Evolutionary conservation across 2,888 invertebrate genomes (phyloP).

Genomic region (Dryobotodes eremita): DNA sequence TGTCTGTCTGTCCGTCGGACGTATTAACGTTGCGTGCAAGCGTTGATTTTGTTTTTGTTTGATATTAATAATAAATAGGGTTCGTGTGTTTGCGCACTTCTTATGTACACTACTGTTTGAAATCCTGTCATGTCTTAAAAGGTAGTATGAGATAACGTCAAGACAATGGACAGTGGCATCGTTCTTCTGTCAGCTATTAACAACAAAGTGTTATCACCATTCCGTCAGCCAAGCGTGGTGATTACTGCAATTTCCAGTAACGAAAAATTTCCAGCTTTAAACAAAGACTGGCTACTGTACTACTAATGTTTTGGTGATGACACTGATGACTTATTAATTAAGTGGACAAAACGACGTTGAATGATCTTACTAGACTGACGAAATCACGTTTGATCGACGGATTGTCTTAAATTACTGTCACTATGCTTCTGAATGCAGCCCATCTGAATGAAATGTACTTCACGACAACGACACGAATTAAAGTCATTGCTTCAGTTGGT

Average conservation of each 20-base stretch:
- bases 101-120: slow-evolving; percentile 31
- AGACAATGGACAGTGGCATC: not conserved
- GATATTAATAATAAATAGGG: slow-evolving; percentile 61
- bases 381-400: not conserved
- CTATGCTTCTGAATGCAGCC: not conserved
- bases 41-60: slow-evolving; percentile 67
- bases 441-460: not conserved
- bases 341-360: not conserved
- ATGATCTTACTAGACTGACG: not conserved
- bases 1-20: slow-evolving; percentile 66
- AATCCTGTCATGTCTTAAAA: not conserved
- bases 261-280: not conserved
- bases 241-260: not conserved
- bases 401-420: not conserved
- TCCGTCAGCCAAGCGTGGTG: not conserved
- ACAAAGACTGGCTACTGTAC: not conserved
- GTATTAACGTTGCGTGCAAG: slow-evolving; percentile 68
- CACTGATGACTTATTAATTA: not conserved
- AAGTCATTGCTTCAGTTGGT: not conserved
- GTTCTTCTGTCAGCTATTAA: not conserved
- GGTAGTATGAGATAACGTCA: not conserved
- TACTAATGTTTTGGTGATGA: no score
- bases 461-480: no score
- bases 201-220: not conserved
- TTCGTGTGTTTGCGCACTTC: slow-evolving; percentile 45